These are phyloP conservation scores for Perca flavescens DNA, from an alignment of 2,113 vertebrate species.

Conservation along the genomic window DNA sequence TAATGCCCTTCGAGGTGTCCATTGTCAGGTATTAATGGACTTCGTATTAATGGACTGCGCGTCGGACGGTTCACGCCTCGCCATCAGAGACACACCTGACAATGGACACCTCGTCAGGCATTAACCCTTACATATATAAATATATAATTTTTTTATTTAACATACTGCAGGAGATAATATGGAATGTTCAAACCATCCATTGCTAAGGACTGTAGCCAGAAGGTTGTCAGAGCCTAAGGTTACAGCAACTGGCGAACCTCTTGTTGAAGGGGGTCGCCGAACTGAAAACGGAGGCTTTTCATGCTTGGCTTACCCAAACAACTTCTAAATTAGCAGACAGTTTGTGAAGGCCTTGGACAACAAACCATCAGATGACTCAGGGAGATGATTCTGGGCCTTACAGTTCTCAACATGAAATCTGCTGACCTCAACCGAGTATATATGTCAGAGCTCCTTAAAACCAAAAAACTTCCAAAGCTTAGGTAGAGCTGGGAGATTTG, in stretches of 20 bases:
- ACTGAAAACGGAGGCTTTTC: not conserved
- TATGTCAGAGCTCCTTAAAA: not conserved
- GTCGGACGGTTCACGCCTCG: too few species aligned
- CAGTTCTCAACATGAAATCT: not conserved
- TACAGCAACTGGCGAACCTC: not conserved
- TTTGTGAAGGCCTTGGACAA: not conserved
- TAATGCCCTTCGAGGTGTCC: too few species aligned
- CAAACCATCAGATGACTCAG: slow-evolving; percentile 2
- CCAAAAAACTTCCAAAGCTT: not conserved
- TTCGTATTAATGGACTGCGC: too few species aligned
- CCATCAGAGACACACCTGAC: too few species aligned
- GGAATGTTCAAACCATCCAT: not conserved
- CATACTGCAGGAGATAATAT: not conserved
- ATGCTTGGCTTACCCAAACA: not conserved
- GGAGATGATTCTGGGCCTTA: not conserved
- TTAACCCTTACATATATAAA: too few species aligned
- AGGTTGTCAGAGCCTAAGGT: not conserved
- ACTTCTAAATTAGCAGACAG: not conserved
- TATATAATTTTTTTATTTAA: too few species aligned
- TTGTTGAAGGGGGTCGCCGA: not conserved
- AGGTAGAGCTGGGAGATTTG: slow-evolving; percentile 11
- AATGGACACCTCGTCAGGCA: too few species aligned
- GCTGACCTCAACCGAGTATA: not conserved
- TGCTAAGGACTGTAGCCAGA: not conserved
- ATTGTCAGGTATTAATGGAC: too few species aligned